Conservation (phyloP, 2,797 vertebrate genomes). For the Darevskia nairensis region DNA sequence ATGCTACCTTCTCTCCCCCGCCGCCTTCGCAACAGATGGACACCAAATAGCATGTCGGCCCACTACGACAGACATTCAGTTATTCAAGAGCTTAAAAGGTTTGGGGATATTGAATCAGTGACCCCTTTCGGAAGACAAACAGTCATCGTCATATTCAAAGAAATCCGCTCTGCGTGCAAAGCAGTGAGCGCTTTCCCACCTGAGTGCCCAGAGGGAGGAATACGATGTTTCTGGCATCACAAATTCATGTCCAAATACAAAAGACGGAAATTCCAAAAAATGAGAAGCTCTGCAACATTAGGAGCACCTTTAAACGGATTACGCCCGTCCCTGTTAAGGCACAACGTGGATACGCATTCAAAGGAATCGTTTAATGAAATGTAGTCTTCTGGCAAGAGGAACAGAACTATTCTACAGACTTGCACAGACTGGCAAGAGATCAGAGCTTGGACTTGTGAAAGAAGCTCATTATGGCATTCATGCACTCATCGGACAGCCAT, state of each 20-base stretch:
- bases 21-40: slow-evolving; percentile 46
- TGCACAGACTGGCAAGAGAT: neutral
- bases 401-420: neutral
- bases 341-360: neutral
- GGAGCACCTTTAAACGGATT: neutral
- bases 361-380: neutral
- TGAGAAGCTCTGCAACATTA: neutral
- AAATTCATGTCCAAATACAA: slow-evolving; percentile 55
- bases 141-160: slow-evolving; percentile 50
- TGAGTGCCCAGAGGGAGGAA: neutral
- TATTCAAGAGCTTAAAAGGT: slow-evolving; percentile 41
- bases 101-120: slow-evolving; percentile 47
- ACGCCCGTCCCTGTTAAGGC: neutral
- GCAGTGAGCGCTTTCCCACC: slow-evolving; percentile 44
- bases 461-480: slow-evolving; percentile 86
- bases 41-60: slow-evolving; percentile 52
- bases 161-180: slow-evolving; percentile 53
- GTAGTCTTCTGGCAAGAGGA: neutral
- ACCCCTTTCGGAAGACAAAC: slow-evolving; percentile 53
- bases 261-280: neutral
- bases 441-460: slow-evolving; percentile 87
- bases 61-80: neutral
- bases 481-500: slow-evolving; percentile 87
- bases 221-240: slow-evolving; percentile 66
- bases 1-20: neutral